Conservation (phyloP, 2,113 vertebrate genomes). For the Odontesthes bonariensis region DNA sequence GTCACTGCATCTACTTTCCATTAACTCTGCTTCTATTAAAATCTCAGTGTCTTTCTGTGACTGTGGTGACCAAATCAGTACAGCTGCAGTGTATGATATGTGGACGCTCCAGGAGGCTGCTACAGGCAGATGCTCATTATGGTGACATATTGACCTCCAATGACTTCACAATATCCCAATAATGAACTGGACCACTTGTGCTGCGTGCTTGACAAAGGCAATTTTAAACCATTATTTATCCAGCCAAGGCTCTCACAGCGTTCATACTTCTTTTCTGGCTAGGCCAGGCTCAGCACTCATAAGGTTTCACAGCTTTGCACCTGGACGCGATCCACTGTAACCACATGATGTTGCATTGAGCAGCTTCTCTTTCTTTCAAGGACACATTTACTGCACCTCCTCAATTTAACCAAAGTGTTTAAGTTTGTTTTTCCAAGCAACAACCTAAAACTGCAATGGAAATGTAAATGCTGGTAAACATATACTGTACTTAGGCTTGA, state of each 20-base stretch:
- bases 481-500: background rate
- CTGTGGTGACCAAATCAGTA: conserved; percentile 16
- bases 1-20: conserved; percentile 55
- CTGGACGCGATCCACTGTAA: conserved; percentile 32
- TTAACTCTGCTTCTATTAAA: conserved; percentile 50
- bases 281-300: conserved; percentile 25
- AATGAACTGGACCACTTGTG: conserved; percentile 52
- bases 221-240: conserved; percentile 51
- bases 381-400: conserved; percentile 8
- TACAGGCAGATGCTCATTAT: conserved; percentile 66
- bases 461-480: background rate
- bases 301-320: conserved; percentile 55
- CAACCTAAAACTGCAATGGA: background rate
- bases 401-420: conserved; percentile 10
- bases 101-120: conserved; percentile 47
- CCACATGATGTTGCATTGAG: conserved; percentile 6
- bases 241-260: conserved; percentile 25
- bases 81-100: conserved; percentile 17
- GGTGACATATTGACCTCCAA: conserved; percentile 56
- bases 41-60: conserved; percentile 22
- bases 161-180: conserved; percentile 41
- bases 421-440: background rate
- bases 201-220: conserved; percentile 22
- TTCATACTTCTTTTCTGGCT: conserved; percentile 18
- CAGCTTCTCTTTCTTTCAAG: conserved; percentile 38